These are phyloP conservation scores for Hybos culiciformis DNA, from an alignment of 2,888 invertebrate genomes.

Conservation along the genomic window DNA sequence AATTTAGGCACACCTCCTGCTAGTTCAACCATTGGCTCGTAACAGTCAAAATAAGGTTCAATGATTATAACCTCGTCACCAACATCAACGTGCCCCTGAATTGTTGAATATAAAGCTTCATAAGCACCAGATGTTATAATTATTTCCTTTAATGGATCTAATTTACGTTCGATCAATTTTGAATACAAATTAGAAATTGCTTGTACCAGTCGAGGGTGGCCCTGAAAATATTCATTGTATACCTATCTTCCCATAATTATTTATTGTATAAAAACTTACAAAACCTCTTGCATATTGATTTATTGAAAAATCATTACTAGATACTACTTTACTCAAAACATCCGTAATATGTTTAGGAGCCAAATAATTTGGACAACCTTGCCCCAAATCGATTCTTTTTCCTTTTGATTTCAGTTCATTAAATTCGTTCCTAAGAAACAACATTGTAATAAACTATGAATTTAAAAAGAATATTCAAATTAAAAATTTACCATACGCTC, in stretches of 20 bases:
- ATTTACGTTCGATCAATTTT: slow-evolving; percentile 51
- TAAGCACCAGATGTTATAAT: slow-evolving; percentile 89
- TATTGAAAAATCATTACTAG: slow-evolving; percentile 54
- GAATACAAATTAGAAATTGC: slow-evolving; percentile 76
- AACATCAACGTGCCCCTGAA: slow-evolving; percentile 71
- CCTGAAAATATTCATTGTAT: slow-evolving; percentile 42
- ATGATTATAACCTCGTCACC: slow-evolving; percentile 92
- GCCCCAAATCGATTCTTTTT: slow-evolving; percentile 86
- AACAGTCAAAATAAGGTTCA: slow-evolving; percentile 97
- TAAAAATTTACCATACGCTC: slow-evolving; percentile 27
- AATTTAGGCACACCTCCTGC: slow-evolving; percentile 80
- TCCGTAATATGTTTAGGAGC: slow-evolving; percentile 71
- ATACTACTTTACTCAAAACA: slow-evolving; percentile 53
- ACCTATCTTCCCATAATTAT: not conserved
- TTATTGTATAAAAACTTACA: slow-evolving; percentile 43
- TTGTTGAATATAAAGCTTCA: slow-evolving; percentile 76
- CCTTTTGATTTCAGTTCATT: slow-evolving; percentile 66
- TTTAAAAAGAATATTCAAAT: not conserved
- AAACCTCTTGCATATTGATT: slow-evolving; percentile 92
- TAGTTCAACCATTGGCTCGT: slow-evolving; percentile 82
- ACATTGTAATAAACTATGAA: too few relatives aligned
- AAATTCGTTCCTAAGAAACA: slow-evolving; percentile 72
- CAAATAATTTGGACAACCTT: slow-evolving; percentile 89
- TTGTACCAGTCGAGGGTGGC: slow-evolving; percentile 78
- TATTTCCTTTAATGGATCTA: slow-evolving; percentile 79